phyloP scores from a whole-genome alignment of 2,888 invertebrate species.

The Noctua fimbriata region DNA sequence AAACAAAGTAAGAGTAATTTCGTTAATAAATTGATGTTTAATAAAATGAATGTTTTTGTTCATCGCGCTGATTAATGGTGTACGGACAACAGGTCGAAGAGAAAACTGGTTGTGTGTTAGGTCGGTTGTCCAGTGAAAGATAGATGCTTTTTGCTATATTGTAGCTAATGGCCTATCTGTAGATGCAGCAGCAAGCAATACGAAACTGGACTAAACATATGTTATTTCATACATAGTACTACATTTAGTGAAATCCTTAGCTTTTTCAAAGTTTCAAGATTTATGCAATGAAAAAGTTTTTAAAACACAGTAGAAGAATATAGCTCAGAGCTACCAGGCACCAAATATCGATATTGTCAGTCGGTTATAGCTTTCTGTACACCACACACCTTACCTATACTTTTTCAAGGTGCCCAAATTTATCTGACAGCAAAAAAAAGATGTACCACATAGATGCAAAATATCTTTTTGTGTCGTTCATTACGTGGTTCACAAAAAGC shows the following conservation, averaged over 20 bases:
- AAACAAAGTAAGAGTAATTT: constrained; percentile 49
- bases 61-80: constrained; percentile 80
- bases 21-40: constrained; percentile 73
- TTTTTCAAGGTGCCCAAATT: constrained; percentile 79
- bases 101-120: constrained; percentile 78
- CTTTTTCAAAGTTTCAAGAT: background rate
- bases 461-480: constrained; percentile 85
- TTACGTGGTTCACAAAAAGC: constrained; percentile 80
- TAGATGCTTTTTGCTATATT: constrained; percentile 22
- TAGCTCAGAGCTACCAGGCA: background rate
- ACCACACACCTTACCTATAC: constrained; percentile 60
- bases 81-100: constrained; percentile 74
- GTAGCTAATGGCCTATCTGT: background rate
- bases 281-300: background rate
- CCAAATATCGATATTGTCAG: background rate
- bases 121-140: constrained; percentile 66
- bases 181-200: background rate
- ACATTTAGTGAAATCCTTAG: background rate
- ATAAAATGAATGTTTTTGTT: constrained; percentile 83
- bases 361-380: constrained; percentile 65
- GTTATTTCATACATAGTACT: background rate
- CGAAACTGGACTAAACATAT: background rate
- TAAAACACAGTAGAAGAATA: background rate
- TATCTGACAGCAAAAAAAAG: constrained; percentile 79
- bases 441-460: constrained; percentile 88